Evolutionary conservation across 1,140 invertebrate genomes (phyloP).

Genomic region (Scaptomyza hsui): DNA sequence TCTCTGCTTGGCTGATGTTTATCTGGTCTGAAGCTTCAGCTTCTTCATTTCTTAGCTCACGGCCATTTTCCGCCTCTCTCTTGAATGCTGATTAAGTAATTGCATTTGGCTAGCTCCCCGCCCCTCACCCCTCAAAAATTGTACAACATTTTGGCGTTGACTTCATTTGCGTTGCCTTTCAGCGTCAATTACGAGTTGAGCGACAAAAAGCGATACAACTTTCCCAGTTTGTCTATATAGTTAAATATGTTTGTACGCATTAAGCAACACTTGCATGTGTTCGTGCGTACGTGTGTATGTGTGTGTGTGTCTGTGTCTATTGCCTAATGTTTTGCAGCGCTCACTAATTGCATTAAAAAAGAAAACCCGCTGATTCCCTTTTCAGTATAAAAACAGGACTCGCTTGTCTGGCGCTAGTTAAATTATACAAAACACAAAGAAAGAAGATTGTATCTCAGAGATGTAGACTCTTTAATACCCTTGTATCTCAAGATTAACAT

Average conservation of each 20-base stretch:
- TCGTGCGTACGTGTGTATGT: constrained; percentile 23
- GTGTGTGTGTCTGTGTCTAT: constrained; percentile 43
- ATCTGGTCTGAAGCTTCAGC: constrained; percentile 3
- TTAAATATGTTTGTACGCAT: constrained; percentile 13
- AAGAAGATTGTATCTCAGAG: constrained; percentile 3
- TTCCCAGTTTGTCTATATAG: constrained; percentile 9
- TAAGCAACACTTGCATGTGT: not conserved
- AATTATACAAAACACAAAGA: constrained; percentile 71
- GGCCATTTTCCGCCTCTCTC: constrained; percentile 37
- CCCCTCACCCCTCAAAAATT: constrained; percentile 62
- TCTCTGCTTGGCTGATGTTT: constrained; percentile 8
- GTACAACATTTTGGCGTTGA: constrained; percentile 80
- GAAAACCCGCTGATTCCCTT: constrained; percentile 31
- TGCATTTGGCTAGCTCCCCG: constrained; percentile 67
- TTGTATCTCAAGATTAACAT: not conserved
- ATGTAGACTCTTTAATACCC: constrained; percentile 6
- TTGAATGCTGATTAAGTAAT: constrained; percentile 79
- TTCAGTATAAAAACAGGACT: constrained; percentile 7
- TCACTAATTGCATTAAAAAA: constrained; percentile 81
- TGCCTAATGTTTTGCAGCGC: constrained; percentile 73
- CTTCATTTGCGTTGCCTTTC: constrained; percentile 78
- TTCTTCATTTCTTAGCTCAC: constrained; percentile 16
- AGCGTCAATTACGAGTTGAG: constrained; percentile 66
- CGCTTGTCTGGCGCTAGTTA: constrained; percentile 59
- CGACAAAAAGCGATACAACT: constrained; percentile 42